These are phyloP conservation scores for Pyrgus malvae DNA, from an alignment of 2,888 invertebrate species.

Conservation along the genomic window DNA sequence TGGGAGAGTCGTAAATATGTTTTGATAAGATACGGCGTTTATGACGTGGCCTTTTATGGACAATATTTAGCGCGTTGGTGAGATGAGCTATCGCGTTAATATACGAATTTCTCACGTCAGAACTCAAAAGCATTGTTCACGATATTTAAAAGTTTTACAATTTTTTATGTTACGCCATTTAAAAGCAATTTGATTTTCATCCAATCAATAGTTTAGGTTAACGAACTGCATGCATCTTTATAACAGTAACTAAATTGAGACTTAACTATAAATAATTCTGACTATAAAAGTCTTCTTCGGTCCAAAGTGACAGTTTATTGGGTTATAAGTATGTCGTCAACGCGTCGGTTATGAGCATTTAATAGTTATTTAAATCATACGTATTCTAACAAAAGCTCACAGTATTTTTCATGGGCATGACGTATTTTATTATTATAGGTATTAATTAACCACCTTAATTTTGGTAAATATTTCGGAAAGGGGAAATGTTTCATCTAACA, in stretches of 20 bases:
- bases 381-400: conserved; percentile 56
- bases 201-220: not conserved
- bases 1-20: conserved; percentile 27
- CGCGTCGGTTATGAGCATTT: conserved; percentile 56
- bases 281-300: conserved; percentile 49
- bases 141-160: too few relatives aligned
- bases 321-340: conserved; percentile 63
- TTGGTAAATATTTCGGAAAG: too few relatives aligned
- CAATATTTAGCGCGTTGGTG: conserved; percentile 39
- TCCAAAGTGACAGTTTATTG: conserved; percentile 56
- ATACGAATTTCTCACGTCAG: conserved; percentile 13
- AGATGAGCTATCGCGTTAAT: conserved; percentile 12
- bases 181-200: too few relatives aligned
- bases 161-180: too few relatives aligned
- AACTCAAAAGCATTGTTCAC: not conserved
- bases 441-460: not conserved
- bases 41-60: conserved; percentile 27
- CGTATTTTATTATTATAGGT: not conserved
- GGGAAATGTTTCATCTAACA: too few relatives aligned
- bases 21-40: conserved; percentile 25
- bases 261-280: conserved; percentile 37
- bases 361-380: conserved; percentile 66
- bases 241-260: conserved; percentile 3
- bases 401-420: conserved; percentile 13
- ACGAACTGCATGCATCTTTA: not conserved